These are phyloP conservation scores for Mythimna vitellina DNA, from an alignment of 2,888 invertebrate genomes.

Conservation along the genomic window DNA sequence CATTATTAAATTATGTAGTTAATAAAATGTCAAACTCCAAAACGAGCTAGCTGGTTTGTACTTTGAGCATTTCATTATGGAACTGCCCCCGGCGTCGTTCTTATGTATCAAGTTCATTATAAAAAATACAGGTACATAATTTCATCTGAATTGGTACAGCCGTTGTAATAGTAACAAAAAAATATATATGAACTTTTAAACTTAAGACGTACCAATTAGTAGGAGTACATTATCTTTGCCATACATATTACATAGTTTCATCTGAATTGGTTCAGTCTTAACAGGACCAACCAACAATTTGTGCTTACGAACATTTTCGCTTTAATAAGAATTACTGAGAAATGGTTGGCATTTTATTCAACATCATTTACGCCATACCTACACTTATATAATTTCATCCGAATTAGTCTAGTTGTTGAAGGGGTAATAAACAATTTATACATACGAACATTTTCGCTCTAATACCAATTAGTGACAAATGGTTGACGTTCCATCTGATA, in stretches of 20 bases:
- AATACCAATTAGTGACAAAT: not conserved
- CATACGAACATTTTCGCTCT: not conserved
- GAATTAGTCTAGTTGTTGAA: not conserved
- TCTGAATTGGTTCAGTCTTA: not conserved
- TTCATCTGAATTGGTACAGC: not conserved
- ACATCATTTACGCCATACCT: not conserved
- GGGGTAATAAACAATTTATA: not conserved
- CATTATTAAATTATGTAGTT: constrained; percentile 44
- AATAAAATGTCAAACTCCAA: constrained; percentile 51
- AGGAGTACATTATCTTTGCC: not conserved
- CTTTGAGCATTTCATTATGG: constrained; percentile 24
- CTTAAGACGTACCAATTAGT: not conserved
- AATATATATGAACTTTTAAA: not conserved
- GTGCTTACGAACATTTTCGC: not conserved
- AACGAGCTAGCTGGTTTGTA: constrained; percentile 33
- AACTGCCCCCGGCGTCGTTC: not conserved
- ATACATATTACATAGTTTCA: not conserved
- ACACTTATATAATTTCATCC: constrained; percentile 6
- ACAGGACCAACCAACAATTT: not conserved
- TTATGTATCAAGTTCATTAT: not conserved
- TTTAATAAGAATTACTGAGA: not conserved
- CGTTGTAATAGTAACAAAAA: not conserved
- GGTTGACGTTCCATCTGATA: not conserved
- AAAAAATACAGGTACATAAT: constrained; percentile 8
- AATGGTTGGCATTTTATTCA: not conserved